A percentile compares a stretch with the other conserved stretches of the same genome.
Conservation (phyloP, 2,888 invertebrate species). For the Cosmia trapezina region DNA sequence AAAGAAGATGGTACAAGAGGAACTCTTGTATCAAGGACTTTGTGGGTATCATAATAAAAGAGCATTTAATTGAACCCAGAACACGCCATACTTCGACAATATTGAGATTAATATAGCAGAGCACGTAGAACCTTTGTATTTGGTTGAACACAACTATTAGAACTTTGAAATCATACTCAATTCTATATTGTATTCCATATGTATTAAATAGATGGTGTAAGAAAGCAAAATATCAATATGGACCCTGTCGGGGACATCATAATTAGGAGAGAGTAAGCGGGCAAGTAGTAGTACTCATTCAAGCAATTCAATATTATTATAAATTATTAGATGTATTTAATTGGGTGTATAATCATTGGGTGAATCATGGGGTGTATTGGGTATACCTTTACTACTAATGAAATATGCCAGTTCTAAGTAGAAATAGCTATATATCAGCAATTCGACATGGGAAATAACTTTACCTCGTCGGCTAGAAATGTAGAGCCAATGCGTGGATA, state of each 20-base stretch:
- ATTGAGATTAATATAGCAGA: too few species aligned
- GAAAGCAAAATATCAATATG: too few species aligned
- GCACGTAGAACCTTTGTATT: not conserved
- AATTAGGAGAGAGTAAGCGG: too few species aligned
- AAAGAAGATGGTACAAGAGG: not conserved
- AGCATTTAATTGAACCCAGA: not conserved
- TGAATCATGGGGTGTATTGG: too few species aligned
- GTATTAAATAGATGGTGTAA: too few species aligned
- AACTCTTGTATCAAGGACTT: not conserved
- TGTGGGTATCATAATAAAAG: not conserved
- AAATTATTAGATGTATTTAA: too few species aligned
- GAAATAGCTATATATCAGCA: conserved; percentile 16
- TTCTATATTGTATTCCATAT: too few species aligned
- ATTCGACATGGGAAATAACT: conserved; percentile 42
- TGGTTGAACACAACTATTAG: not conserved
- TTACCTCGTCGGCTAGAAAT: conserved; percentile 3
- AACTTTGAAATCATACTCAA: not conserved
- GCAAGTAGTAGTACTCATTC: too few species aligned
- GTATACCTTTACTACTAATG: not conserved
- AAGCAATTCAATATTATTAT: too few species aligned
- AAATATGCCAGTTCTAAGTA: conserved; percentile 1
- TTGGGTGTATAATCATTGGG: too few species aligned
- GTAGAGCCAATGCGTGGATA: conserved; percentile 14
- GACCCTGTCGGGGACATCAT: too few species aligned
- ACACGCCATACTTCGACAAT: not conserved